phyloP scores from a whole-genome alignment of 2,797 vertebrate species.

The Liasis olivaceus region DNA sequence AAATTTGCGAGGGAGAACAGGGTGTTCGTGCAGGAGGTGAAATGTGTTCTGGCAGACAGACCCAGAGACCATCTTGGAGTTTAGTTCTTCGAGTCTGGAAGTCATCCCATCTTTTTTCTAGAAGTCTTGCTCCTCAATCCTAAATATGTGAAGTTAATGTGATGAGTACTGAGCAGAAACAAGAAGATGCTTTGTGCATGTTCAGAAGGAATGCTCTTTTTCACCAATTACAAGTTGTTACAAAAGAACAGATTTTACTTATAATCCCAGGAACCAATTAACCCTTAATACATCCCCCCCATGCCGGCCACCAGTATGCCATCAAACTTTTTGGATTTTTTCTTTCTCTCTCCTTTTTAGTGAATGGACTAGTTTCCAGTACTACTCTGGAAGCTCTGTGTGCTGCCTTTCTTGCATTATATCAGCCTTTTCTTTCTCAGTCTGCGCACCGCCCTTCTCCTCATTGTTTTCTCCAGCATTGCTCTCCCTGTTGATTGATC shows the following conservation, averaged over 20 bases:
- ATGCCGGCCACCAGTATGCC: background rate
- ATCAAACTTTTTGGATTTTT: background rate
- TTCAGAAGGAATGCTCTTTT: background rate
- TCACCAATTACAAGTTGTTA: background rate
- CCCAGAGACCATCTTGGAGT: background rate
- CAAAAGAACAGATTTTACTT: background rate
- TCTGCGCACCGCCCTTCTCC: background rate
- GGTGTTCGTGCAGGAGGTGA: background rate
- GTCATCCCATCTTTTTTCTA: background rate
- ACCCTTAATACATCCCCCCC: background rate
- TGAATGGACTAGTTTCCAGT: background rate
- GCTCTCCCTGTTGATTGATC: background rate
- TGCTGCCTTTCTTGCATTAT: background rate
- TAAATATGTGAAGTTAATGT: background rate
- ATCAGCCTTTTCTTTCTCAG: background rate
- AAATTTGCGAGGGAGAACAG: background rate
- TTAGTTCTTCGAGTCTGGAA: background rate
- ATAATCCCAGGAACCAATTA: background rate
- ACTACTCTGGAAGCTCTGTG: too few species aligned
- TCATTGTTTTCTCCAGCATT: background rate
- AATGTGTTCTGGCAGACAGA: background rate
- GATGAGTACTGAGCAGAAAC: background rate
- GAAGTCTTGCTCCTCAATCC: background rate
- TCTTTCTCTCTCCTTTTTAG: background rate
- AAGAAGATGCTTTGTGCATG: background rate